Percentiles rank a stretch among this genome's conserved stretches.
Evolutionary conservation across 2,113 vertebrate genomes (phyloP).

Genomic region (Lathamus discolor): DNA sequence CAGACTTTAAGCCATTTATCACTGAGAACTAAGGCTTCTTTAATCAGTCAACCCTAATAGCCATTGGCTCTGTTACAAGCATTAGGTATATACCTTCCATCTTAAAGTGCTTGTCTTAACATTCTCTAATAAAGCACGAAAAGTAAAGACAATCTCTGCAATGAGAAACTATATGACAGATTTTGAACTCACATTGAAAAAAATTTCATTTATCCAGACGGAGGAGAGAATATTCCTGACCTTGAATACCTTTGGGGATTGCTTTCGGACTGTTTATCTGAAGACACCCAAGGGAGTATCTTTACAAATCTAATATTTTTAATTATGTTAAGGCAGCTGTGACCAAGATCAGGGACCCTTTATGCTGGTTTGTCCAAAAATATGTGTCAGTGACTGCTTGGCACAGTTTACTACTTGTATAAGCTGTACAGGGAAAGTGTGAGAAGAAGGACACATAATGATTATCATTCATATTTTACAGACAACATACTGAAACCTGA

Average conservation of each 20-base stretch:
- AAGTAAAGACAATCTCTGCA: conserved; percentile 19
- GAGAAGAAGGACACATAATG: neutral
- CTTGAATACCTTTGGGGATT: neutral
- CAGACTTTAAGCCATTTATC: conserved; percentile 59
- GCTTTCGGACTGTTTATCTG: neutral
- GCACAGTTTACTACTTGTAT: neutral
- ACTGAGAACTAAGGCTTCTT: conserved; percentile 45
- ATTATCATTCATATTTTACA: neutral
- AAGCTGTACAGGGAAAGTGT: neutral
- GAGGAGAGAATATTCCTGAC: neutral
- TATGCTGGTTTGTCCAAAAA: neutral
- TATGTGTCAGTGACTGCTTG: neutral
- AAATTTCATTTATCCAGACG: neutral
- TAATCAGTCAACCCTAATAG: conserved; percentile 58
- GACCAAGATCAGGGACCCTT: neutral
- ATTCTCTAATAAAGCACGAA: conserved; percentile 35
- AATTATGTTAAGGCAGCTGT: neutral
- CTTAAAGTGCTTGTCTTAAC: conserved; percentile 33
- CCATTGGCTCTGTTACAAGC: conserved; percentile 50
- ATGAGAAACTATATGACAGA: neutral
- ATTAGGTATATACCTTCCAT: conserved; percentile 16
- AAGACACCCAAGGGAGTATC: neutral
- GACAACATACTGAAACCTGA: neutral
- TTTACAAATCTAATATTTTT: neutral
- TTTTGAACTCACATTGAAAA: neutral